Percentiles rank a stretch among this genome's conserved stretches.
These are phyloP conservation scores for Dryadula phaetusa DNA, from an alignment of 2,888 invertebrate species.

Conservation along the genomic window DNA sequence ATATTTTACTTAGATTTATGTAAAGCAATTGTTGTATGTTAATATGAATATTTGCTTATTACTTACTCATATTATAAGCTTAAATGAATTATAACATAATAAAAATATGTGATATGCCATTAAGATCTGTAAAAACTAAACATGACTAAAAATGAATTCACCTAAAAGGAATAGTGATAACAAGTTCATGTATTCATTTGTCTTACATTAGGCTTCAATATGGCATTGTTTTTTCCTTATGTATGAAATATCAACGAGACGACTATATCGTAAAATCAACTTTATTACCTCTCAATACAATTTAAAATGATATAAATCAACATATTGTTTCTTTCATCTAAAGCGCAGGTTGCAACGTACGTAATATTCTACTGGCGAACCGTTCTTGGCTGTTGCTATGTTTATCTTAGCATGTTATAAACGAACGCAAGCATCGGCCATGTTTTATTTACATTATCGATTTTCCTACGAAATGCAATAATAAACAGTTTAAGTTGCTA, in stretches of 20 bases:
- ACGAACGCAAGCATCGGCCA: slow-evolving; percentile 49
- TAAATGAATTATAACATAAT: neutral
- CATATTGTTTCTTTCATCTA: slow-evolving; percentile 29
- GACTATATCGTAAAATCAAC: slow-evolving; percentile 11
- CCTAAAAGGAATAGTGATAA: slow-evolving; percentile 34
- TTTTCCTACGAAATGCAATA: slow-evolving; percentile 48
- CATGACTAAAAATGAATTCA: slow-evolving; percentile 31
- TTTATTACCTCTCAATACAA: slow-evolving; percentile 19
- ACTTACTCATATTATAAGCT: neutral
- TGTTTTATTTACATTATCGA: slow-evolving; percentile 59
- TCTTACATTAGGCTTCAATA: slow-evolving; percentile 40
- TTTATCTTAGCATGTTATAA: slow-evolving; percentile 54
- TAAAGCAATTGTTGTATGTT: neutral
- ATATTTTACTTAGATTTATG: neutral
- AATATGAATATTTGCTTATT: neutral
- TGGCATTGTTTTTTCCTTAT: slow-evolving; percentile 41
- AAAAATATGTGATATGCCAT: neutral
- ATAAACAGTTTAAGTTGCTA: slow-evolving; percentile 51
- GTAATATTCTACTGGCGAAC: slow-evolving; percentile 44
- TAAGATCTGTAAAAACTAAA: slow-evolving; percentile 18
- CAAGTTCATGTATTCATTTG: slow-evolving; percentile 40
- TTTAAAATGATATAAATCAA: slow-evolving; percentile 27
- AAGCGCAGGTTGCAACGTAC: slow-evolving; percentile 40
- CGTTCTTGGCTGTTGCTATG: slow-evolving; percentile 48
- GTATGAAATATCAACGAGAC: slow-evolving; percentile 16